phyloP scores from a whole-genome alignment of 2,797 vertebrate genomes.

The Buphagus erythrorhynchus region DNA sequence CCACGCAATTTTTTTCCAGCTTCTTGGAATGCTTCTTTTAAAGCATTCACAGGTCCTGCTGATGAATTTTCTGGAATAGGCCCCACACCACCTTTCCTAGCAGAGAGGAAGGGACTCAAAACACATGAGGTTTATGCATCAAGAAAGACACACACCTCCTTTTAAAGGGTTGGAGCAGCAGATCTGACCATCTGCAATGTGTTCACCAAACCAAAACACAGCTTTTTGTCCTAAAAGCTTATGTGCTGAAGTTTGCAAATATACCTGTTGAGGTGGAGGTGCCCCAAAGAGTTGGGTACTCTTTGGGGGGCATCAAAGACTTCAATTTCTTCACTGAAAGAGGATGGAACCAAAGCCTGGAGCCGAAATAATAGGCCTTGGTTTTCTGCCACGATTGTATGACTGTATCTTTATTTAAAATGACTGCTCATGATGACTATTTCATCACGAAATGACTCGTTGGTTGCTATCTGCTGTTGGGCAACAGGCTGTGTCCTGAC shows the following conservation, averaged over 20 bases:
- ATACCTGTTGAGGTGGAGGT: neutral
- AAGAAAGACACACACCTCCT: neutral
- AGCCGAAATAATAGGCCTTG: neutral
- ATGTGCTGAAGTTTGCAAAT: accelerated
- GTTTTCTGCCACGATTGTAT: neutral
- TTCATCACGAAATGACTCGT: neutral
- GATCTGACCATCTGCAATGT: neutral
- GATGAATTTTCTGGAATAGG: neutral
- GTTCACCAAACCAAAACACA: neutral
- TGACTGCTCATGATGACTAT: neutral
- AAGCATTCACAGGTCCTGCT: neutral
- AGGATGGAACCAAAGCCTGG: neutral
- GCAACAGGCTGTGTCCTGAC: neutral
- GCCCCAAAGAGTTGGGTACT: neutral
- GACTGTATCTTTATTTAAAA: neutral
- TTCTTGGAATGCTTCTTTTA: neutral
- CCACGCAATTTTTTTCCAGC: neutral
- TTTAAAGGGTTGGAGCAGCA: accelerated
- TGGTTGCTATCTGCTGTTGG: neutral
- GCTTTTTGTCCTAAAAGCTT: neutral
- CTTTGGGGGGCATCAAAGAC: neutral
- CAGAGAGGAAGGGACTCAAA: neutral
- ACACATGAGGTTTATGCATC: neutral
- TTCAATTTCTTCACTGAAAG: neutral
- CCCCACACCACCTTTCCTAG: neutral